phyloP scores from a whole-genome alignment of 1,140 invertebrate species.

The Drosophila setifemur region DNA sequence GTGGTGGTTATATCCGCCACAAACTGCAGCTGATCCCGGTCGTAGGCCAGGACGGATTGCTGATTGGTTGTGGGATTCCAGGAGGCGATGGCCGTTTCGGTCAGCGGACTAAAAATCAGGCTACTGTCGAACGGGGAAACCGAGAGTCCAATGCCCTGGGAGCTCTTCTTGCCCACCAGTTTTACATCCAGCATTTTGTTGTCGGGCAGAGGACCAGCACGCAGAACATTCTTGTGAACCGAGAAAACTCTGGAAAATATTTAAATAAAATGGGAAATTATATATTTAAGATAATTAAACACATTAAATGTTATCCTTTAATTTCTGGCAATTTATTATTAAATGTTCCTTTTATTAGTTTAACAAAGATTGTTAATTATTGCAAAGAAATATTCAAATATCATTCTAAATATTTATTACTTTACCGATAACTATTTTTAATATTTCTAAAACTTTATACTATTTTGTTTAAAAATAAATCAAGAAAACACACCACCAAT shows the following conservation, averaged over 20 bases:
- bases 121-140: conserved; percentile 87
- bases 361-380: too few species aligned
- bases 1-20: conserved; percentile 87
- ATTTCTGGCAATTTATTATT: too few species aligned
- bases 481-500: too few species aligned
- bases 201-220: conserved; percentile 87
- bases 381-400: too few species aligned
- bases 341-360: too few species aligned
- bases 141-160: conserved; percentile 89
- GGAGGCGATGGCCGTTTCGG: conserved; percentile 89
- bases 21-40: conserved; percentile 88
- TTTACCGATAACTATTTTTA: too few species aligned
- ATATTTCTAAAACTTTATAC: too few species aligned
- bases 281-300: too few species aligned
- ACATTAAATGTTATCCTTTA: too few species aligned
- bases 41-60: conserved; percentile 86
- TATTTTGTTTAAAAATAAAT: too few species aligned
- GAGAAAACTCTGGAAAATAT: conserved; percentile 86
- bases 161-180: conserved; percentile 90
- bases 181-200: conserved; percentile 88
- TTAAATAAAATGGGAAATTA: neutral
- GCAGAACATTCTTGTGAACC: conserved; percentile 87
- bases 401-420: too few species aligned
- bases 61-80: conserved; percentile 89
- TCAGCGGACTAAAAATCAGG: conserved; percentile 89